Conservation (phyloP, 2,888 invertebrate species). For the Heteromyza rotundicornis region DNA sequence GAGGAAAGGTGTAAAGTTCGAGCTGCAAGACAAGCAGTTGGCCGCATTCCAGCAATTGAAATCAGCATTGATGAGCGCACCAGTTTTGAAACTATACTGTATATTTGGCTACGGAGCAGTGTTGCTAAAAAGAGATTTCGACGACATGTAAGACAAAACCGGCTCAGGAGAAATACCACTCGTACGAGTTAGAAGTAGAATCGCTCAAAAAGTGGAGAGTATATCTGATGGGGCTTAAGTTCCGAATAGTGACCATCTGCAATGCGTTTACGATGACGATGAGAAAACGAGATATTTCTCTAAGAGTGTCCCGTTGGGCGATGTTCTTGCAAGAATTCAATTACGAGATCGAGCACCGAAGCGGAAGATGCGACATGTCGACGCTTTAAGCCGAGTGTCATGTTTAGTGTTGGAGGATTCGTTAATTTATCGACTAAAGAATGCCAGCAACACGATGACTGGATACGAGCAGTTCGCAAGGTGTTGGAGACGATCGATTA, state of each 20-base stretch:
- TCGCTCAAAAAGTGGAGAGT: slow-evolving; percentile 16
- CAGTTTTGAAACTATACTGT: slow-evolving; percentile 1
- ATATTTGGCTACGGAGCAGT: not conserved
- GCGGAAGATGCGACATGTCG: slow-evolving; percentile 20
- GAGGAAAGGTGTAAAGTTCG: not conserved
- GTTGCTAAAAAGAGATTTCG: not conserved
- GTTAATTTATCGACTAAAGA: not conserved
- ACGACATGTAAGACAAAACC: not conserved
- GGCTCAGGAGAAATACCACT: slow-evolving; percentile 16
- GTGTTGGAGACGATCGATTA: slow-evolving; percentile 21
- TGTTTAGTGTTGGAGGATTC: slow-evolving; percentile 22
- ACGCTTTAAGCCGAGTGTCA: slow-evolving; percentile 23
- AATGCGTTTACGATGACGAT: slow-evolving; percentile 22
- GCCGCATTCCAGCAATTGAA: not conserved
- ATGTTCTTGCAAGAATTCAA: slow-evolving; percentile 10
- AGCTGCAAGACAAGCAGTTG: not conserved
- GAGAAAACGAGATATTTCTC: slow-evolving; percentile 21
- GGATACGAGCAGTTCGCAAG: slow-evolving; percentile 22
- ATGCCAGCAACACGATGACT: too few species aligned
- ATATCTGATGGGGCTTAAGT: slow-evolving; percentile 14
- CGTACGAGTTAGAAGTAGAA: slow-evolving; percentile 25
- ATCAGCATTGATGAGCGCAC: not conserved
- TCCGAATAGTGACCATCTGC: slow-evolving; percentile 26
- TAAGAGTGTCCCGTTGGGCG: slow-evolving; percentile 22
- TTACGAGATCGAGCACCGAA: slow-evolving; percentile 14